Conservation (phyloP, 2,113 vertebrate species). For the Cynopterus brachyotis region DNA sequence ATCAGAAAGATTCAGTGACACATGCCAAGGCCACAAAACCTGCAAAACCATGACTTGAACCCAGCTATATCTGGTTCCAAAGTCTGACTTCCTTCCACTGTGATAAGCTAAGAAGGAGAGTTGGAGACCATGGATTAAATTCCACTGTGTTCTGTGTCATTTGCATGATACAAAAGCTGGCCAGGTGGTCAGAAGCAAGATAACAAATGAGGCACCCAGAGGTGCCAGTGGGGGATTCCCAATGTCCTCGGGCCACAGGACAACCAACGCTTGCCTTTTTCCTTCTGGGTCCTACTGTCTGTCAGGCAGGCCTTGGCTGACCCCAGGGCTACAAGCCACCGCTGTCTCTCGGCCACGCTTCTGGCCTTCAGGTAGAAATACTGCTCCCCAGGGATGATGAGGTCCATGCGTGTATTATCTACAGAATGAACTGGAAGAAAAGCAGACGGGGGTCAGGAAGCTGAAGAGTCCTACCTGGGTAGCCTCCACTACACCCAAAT, state of each 20-base stretch:
- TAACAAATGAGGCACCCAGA: background rate
- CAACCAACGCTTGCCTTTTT: constrained; percentile 89
- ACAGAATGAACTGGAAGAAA: constrained; percentile 90
- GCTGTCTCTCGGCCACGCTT: constrained; percentile 95
- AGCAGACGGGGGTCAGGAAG: constrained; percentile 26
- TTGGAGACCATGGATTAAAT: background rate
- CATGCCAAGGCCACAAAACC: background rate
- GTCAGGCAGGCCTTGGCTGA: constrained; percentile 98
- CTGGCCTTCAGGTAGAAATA: constrained; percentile 97
- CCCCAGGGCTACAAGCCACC: constrained; percentile 96
- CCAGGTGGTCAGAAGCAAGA: background rate
- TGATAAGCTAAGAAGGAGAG: background rate
- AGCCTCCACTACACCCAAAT: background rate
- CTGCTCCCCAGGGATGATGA: constrained; percentile 97
- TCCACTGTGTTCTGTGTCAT: background rate
- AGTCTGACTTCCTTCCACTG: background rate
- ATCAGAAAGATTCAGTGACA: background rate
- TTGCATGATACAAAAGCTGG: background rate
- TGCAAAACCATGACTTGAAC: background rate
- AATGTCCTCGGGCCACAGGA: background rate
- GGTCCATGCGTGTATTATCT: constrained; percentile 94
- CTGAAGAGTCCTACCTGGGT: background rate
- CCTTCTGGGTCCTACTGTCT: constrained; percentile 95
- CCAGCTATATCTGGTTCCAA: background rate
- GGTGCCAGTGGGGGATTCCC: background rate